Conservation (phyloP, 2,888 invertebrate genomes). For the Scaptomyza tumidula region DNA sequence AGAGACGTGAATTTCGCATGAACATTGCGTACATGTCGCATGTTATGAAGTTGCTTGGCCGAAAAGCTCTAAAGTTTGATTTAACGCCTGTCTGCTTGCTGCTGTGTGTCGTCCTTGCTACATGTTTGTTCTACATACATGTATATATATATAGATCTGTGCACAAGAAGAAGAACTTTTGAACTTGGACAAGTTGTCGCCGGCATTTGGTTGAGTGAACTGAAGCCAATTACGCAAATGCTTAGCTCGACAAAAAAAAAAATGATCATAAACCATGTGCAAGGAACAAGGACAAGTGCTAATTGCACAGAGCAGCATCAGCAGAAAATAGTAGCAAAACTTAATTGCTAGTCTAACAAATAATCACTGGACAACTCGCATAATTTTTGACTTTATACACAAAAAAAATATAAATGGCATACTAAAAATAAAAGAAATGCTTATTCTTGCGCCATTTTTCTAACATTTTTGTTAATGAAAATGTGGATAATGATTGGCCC, state of each 20-base stretch:
- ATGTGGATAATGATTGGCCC: no score
- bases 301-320: conserved; percentile 15
- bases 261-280: conserved; percentile 28
- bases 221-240: conserved; percentile 51
- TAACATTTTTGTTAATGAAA: no score
- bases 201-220: conserved; percentile 34
- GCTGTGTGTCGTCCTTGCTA: conserved; percentile 1
- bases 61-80: conserved; percentile 46
- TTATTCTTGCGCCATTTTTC: no score
- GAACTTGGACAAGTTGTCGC: conserved; percentile 60
- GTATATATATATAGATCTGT: conserved; percentile 17
- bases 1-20: background rate
- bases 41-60: background rate
- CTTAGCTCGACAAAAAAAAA: conserved; percentile 15
- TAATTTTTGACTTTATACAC: background rate
- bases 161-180: conserved; percentile 17
- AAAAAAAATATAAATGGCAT: background rate
- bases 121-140: background rate
- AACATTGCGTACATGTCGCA: conserved; percentile 41
- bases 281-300: conserved; percentile 22
- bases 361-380: background rate
- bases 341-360: conserved; percentile 24
- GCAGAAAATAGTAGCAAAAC: background rate
- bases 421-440: no score
- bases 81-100: conserved; percentile 39